Percentiles rank a stretch among this genome's conserved stretches.
phyloP scores from a whole-genome alignment of 1,140 invertebrate genomes.

The Cotesia typhae region DNA sequence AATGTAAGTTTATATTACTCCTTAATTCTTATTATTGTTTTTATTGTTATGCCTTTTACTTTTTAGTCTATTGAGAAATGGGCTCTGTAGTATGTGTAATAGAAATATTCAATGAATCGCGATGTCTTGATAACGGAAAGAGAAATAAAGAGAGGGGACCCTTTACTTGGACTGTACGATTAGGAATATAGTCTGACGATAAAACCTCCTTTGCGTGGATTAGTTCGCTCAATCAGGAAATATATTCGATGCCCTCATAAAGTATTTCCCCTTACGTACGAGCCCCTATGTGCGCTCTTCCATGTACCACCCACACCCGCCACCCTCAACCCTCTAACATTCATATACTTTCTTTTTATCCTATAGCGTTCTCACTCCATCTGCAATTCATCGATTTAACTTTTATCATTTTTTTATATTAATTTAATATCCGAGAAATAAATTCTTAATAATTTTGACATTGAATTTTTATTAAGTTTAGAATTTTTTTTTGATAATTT shows the following conservation, averaged over 20 bases:
- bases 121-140: slow-evolving; percentile 26
- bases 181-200: slow-evolving; percentile 57
- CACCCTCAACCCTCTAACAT: slow-evolving; percentile 15
- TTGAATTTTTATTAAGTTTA: too few species aligned
- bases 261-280: slow-evolving; percentile 45
- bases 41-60: too few species aligned
- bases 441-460: too few species aligned
- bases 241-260: slow-evolving; percentile 57
- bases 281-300: slow-evolving; percentile 34
- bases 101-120: slow-evolving; percentile 34
- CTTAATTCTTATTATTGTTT: too few species aligned
- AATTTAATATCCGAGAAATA: too few species aligned
- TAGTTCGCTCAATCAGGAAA: slow-evolving; percentile 62
- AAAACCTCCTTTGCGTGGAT: slow-evolving; percentile 61
- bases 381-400: too few species aligned
- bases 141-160: neutral
- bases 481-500: too few species aligned
- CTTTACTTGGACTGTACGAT: slow-evolving; percentile 39
- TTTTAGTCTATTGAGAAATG: neutral
- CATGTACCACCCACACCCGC: slow-evolving; percentile 22
- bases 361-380: neutral
- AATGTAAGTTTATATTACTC: neutral
- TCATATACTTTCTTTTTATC: slow-evolving; percentile 17
- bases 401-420: too few species aligned
- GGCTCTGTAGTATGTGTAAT: neutral